Conservation (phyloP, 2,888 invertebrate genomes). For the Ornithoptera alexandrae region DNA sequence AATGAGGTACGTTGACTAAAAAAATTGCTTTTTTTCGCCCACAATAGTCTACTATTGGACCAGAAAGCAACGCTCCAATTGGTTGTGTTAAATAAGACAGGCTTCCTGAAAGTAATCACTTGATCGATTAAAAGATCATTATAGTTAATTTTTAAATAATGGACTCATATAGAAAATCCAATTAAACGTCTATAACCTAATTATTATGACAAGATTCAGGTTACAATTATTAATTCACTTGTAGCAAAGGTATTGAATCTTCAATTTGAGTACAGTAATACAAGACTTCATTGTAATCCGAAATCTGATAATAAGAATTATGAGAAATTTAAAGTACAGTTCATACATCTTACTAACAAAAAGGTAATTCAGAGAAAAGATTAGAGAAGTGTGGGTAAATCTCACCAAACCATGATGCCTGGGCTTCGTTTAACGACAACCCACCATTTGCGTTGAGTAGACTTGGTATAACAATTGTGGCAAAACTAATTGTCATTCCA, state of each 20-base stretch:
- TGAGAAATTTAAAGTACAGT: too few relatives aligned
- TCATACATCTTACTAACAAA: background rate
- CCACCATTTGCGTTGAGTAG: slow-evolving; percentile 67
- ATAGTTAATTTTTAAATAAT: background rate
- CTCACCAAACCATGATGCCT: slow-evolving; percentile 81
- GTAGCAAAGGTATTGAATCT: too few relatives aligned
- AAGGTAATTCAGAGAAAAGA: background rate
- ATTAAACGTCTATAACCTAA: too few relatives aligned
- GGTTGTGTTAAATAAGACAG: slow-evolving; percentile 78
- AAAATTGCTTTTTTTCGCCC: slow-evolving; percentile 77
- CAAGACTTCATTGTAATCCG: too few relatives aligned
- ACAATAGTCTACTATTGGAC: slow-evolving; percentile 75
- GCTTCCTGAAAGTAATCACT: slow-evolving; percentile 66
- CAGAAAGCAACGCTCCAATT: slow-evolving; percentile 76
- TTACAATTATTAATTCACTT: too few relatives aligned
- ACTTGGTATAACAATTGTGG: slow-evolving; percentile 77
- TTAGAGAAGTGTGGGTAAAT: background rate
- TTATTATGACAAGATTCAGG: too few relatives aligned
- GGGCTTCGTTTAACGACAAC: slow-evolving; percentile 66
- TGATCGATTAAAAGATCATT: background rate
- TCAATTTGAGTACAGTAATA: too few relatives aligned
- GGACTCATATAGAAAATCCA: too few relatives aligned
- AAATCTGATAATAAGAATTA: too few relatives aligned
- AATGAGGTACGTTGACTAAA: slow-evolving; percentile 77
- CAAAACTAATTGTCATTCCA: slow-evolving; percentile 78